Base-by-base conservation (phyloP, 2,888 invertebrate genomes). In the Oxycera nigricornis region DNA sequence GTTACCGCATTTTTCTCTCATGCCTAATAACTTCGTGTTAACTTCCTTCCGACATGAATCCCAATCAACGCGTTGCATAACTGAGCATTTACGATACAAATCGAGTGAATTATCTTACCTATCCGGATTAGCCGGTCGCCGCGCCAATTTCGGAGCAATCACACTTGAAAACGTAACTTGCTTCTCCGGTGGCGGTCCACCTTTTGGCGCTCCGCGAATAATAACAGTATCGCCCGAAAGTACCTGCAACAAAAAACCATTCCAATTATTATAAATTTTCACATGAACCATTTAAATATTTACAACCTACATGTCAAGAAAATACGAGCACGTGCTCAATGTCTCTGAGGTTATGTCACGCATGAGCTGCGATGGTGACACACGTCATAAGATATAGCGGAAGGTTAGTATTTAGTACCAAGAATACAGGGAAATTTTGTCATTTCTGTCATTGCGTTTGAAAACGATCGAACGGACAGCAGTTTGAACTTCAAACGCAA, bases 171-270 rank as follows among this genome's bases (percentile, higher is more conserved):
- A 90, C 77, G 92, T 93, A 72, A 99, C 90, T 78, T 94, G 93
- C 86, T 94, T 93, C 86, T 98, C 98, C 76, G 94, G 94, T 52
- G 98, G 97, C 41, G 95, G 95, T 20, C 96, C 95, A 74, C 90
- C 90, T 82, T 91, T 90, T 0, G 93, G 92, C 78, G 91, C 89
- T 77, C 92, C 96, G 82, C 97, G 90, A 80, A 99, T 94, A 65
- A 97, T 92, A 75, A 99, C 90, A 74, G 97, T 94, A 87, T 99
- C 99, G 74, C 98, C 99, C 76, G 98, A 98, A 77, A 96, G 89
- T 77, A 98, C 93, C 98, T 98, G 79, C 62, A 88, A 84, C 77
- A 35, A 65, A 59, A 59, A 50, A 62, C 6, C n/a, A 31, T 17
- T 17, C 31, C 20, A 31, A 35, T 62, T 30, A 22, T 14, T 50